Conservation (phyloP, 2,888 invertebrate species). For the Troilus luridus region DNA sequence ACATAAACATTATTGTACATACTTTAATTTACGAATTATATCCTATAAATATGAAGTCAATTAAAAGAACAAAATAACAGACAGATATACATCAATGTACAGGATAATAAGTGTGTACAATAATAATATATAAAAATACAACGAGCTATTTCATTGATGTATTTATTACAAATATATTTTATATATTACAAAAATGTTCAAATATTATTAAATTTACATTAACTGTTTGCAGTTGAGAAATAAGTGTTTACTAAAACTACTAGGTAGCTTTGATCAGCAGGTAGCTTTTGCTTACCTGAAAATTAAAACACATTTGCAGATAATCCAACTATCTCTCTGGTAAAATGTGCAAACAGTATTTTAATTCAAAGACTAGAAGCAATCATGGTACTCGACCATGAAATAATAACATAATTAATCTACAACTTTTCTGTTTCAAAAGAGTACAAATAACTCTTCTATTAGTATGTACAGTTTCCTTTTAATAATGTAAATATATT, state of each 20-base stretch:
- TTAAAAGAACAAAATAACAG: not conserved
- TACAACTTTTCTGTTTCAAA: not conserved
- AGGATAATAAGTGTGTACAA: not conserved
- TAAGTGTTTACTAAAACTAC: not conserved
- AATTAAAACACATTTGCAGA: not conserved
- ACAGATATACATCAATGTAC: constrained; percentile 19
- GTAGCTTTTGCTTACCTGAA: not conserved
- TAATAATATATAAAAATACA: constrained; percentile 46
- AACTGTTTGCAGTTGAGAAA: constrained; percentile 17
- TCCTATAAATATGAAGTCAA: not conserved
- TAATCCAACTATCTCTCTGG: not conserved
- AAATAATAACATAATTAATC: constrained; percentile 24
- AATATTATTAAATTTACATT: constrained; percentile 26
- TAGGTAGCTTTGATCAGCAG: not conserved
- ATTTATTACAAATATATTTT: constrained; percentile 47
- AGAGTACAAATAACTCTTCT: not conserved
- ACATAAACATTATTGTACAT: constrained; percentile 32
- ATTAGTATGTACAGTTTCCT: not conserved
- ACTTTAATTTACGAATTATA: not conserved
- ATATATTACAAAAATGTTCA: constrained; percentile 29
- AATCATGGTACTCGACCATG: not conserved
- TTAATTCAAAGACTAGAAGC: constrained; percentile 40
- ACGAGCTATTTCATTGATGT: constrained; percentile 6
- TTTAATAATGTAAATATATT: not conserved
- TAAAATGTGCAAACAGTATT: constrained; percentile 21